Percentiles rank a stretch among this genome's conserved stretches.
Evolutionary conservation across 1,140 invertebrate genomes (phyloP).

Genomic region (fruit fly (Drosophila melanogaster)): DNA sequence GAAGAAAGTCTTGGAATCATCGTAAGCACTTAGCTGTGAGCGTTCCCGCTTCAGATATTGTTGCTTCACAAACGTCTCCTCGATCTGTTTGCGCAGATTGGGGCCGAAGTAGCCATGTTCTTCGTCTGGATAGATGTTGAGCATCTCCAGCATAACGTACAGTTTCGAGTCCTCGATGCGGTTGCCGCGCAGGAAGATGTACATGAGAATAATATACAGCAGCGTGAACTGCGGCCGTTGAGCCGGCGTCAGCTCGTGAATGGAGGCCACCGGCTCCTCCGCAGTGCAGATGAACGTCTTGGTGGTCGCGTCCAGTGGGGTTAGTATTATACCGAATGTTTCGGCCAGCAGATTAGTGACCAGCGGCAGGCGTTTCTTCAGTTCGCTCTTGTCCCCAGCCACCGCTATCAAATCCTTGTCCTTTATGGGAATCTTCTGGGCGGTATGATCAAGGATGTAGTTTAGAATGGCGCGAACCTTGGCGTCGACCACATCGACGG

Average conservation of each 20-base stretch:
- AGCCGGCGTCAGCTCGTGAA: constrained; percentile 42
- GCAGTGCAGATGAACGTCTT: constrained; percentile 55
- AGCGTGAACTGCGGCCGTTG: constrained; percentile 55
- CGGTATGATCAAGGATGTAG: constrained; percentile 57
- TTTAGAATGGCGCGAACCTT: constrained; percentile 53
- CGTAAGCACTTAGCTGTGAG: constrained; percentile 47
- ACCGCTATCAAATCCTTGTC: constrained; percentile 43
- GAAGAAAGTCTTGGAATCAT: constrained; percentile 48
- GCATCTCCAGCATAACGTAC: constrained; percentile 36
- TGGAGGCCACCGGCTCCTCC: constrained; percentile 48
- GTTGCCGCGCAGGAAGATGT: constrained; percentile 63
- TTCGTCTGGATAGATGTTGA: constrained; percentile 58
- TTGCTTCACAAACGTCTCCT: constrained; percentile 76
- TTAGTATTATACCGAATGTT: constrained; percentile 46
- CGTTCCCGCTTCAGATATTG: constrained; percentile 71
- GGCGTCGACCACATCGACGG: constrained; percentile 8
- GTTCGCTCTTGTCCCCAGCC: constrained; percentile 25
- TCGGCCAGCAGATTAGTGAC: constrained; percentile 39
- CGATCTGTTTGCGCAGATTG: constrained; percentile 59
- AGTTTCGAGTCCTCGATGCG: constrained; percentile 57
- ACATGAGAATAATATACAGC: constrained; percentile 63
- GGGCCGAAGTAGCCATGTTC: constrained; percentile 65
- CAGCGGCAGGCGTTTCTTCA: constrained; percentile 25
- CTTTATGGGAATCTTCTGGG: constrained; percentile 61
- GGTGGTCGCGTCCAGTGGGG: constrained; percentile 14